A percentile compares a stretch with the other conserved stretches of the same genome.
These are phyloP conservation scores for Silurus glanis DNA, from an alignment of 2,113 vertebrate genomes.

Conservation along the genomic window DNA sequence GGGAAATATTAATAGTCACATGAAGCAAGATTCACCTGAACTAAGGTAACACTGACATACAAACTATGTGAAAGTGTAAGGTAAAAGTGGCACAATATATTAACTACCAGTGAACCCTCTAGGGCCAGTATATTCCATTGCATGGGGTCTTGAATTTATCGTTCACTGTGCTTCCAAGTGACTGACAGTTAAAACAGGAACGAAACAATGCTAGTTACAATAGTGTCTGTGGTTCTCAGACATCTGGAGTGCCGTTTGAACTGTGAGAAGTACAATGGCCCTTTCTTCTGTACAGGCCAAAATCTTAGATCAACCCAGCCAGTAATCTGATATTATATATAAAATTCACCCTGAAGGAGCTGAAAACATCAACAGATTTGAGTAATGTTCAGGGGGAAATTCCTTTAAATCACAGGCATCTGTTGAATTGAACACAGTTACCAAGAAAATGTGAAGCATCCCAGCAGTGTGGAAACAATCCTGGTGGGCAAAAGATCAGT, in stretches of 20 bases:
- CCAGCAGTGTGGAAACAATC: constrained; percentile 43
- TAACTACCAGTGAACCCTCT: neutral
- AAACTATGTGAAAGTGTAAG: neutral
- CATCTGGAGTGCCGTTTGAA: neutral
- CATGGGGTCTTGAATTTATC: neutral
- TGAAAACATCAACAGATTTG: neutral
- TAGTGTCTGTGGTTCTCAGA: constrained; percentile 3
- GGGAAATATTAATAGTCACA: neutral
- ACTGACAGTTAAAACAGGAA: neutral
- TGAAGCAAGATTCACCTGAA: neutral
- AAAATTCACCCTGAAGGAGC: neutral
- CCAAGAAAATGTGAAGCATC: constrained; percentile 42
- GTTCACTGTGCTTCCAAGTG: too few species aligned
- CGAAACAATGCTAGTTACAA: neutral
- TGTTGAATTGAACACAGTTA: constrained; percentile 34
- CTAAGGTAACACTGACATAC: neutral
- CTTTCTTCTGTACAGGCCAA: neutral
- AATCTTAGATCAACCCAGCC: neutral
- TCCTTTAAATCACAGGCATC: constrained; percentile 38
- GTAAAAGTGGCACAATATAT: neutral
- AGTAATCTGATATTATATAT: constrained; percentile 9
- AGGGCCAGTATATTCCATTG: neutral
- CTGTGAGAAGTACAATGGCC: constrained; percentile 7
- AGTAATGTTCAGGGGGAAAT: constrained; percentile 12
- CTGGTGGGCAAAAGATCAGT: constrained; percentile 37